phyloP scores from a whole-genome alignment of 2,797 vertebrate genomes.

The Notolabrus celidotus region DNA sequence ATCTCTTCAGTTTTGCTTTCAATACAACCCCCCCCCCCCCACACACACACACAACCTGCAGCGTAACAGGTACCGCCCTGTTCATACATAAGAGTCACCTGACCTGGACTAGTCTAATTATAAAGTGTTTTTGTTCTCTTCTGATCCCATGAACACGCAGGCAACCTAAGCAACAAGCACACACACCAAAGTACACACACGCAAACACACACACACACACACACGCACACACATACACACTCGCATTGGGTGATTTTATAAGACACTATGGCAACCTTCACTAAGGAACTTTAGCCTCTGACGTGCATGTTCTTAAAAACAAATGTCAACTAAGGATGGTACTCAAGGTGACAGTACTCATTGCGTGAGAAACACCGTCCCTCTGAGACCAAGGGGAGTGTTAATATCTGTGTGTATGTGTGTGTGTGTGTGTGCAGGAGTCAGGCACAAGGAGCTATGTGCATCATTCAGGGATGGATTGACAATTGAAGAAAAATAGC shows the following conservation, averaged over 20 bases:
- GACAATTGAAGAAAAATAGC: constrained; percentile 82
- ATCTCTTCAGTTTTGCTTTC: constrained; percentile 29
- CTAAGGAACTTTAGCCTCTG: constrained; percentile 71
- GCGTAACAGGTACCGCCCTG: constrained; percentile 59
- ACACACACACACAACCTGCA: too few species aligned
- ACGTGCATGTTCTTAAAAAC: constrained; percentile 48
- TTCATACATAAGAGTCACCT: constrained; percentile 54
- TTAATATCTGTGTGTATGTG: constrained; percentile 29
- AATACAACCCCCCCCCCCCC: constrained; percentile 13
- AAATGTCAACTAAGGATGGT: constrained; percentile 51
- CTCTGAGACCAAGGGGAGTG: constrained; percentile 41
- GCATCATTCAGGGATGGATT: constrained; percentile 64
- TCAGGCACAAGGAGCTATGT: background rate
- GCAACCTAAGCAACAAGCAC: background rate
- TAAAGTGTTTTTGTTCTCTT: constrained; percentile 73
- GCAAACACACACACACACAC: background rate
- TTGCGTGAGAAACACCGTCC: constrained; percentile 58
- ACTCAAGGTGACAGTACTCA: constrained; percentile 39
- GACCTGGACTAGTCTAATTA: constrained; percentile 73
- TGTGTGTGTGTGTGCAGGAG: constrained; percentile 24
- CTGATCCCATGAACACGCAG: constrained; percentile 28
- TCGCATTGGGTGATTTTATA: too few species aligned
- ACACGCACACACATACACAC: background rate
- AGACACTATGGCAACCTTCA: constrained; percentile 72
- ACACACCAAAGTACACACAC: constrained; percentile 1